These are phyloP conservation scores for Megaceryle torquata DNA, from an alignment of 2,113 vertebrate genomes.

Conservation along the genomic window DNA sequence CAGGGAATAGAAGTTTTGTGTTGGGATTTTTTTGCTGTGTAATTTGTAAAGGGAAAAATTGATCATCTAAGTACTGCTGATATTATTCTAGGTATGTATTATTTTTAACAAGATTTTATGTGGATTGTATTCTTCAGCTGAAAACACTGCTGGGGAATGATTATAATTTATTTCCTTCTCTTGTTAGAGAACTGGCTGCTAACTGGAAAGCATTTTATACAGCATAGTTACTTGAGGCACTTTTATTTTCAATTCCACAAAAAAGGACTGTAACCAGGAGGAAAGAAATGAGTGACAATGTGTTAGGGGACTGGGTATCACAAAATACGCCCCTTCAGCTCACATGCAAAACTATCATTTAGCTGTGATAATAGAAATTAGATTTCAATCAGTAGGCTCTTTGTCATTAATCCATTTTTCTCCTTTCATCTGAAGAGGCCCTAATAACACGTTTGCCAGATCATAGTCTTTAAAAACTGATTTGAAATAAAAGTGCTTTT, in stretches of 20 bases:
- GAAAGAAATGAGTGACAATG: neutral
- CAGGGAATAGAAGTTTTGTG: neutral
- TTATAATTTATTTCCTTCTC: neutral
- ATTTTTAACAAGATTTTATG: neutral
- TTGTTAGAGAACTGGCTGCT: neutral
- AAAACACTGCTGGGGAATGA: neutral
- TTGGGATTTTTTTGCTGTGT: neutral
- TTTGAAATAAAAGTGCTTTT: slow-evolving; percentile 47
- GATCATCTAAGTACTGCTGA: neutral
- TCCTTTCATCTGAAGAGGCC: slow-evolving; percentile 46
- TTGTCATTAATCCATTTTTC: slow-evolving; percentile 66
- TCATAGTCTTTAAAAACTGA: slow-evolving; percentile 25
- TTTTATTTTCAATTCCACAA: neutral
- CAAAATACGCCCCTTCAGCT: neutral
- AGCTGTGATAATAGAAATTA: slow-evolving; percentile 65
- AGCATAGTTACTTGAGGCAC: neutral
- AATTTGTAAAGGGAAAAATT: neutral
- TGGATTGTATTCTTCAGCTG: neutral
- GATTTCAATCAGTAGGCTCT: slow-evolving; percentile 61
- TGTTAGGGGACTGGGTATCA: neutral
- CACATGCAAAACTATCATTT: slow-evolving; percentile 35
- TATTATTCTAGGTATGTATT: neutral
- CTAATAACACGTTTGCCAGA: slow-evolving; percentile 59
- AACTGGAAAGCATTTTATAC: neutral
- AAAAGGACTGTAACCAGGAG: neutral